phyloP scores from a whole-genome alignment of 2,797 vertebrate genomes.

The Anomalospiza imberbis region DNA sequence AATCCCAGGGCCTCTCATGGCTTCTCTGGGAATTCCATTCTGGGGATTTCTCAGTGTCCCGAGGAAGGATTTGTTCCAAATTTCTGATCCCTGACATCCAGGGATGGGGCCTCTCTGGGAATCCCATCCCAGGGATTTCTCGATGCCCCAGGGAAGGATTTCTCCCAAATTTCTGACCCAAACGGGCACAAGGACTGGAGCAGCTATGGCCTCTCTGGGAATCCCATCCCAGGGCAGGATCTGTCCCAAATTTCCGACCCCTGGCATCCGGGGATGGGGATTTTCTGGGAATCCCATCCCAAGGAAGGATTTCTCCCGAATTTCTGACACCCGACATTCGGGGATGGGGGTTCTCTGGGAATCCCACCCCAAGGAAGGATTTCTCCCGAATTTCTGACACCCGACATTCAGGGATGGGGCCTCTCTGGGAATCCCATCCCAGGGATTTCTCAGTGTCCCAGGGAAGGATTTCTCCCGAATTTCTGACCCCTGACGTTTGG shows the following conservation, averaged over 20 bases:
- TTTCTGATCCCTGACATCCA: background rate
- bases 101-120: background rate
- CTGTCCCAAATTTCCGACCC: background rate
- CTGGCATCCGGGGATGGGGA: background rate
- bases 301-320: background rate
- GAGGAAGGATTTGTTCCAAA: accelerated
- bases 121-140: too few relatives aligned
- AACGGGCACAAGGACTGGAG: too few relatives aligned
- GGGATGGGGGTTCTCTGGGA: too few relatives aligned
- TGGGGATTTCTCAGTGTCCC: background rate
- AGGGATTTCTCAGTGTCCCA: background rate
- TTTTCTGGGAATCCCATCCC: too few relatives aligned
- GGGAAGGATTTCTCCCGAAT: accelerated
- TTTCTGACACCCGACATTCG: too few relatives aligned
- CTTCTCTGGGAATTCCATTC: background rate
- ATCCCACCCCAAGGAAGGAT: too few relatives aligned
- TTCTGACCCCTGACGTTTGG: too few relatives aligned
- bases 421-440: background rate
- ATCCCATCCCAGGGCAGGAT: background rate
- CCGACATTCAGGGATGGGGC: too few relatives aligned
- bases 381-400: too few relatives aligned
- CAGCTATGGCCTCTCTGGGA: background rate
- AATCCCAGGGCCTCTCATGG: background rate
- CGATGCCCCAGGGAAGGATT: background rate
- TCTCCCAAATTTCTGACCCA: background rate